phyloP scores from a whole-genome alignment of 1,140 invertebrate genomes.

The Camponotus floridanus region DNA sequence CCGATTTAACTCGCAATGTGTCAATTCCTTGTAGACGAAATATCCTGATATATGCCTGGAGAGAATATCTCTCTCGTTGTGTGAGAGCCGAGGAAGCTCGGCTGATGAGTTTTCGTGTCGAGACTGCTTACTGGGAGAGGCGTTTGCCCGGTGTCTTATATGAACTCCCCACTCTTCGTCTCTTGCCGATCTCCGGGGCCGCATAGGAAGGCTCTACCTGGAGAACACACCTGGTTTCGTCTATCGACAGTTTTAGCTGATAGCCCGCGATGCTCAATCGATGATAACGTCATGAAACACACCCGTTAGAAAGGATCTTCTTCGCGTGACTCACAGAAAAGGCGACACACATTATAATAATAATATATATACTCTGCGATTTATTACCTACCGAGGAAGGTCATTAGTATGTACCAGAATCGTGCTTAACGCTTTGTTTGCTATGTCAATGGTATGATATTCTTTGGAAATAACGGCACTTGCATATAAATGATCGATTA shows the following conservation, averaged over 20 bases:
- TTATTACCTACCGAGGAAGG: constrained; percentile 18
- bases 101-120: constrained; percentile 85
- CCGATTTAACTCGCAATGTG: constrained; percentile 60
- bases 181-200: constrained; percentile 73
- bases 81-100: constrained; percentile 81
- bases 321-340: neutral
- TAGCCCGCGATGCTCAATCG: constrained; percentile 19
- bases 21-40: constrained; percentile 33
- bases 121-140: constrained; percentile 86
- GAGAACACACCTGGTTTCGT: constrained; percentile 81
- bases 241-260: constrained; percentile 66
- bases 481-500: neutral
- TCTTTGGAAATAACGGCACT: constrained; percentile 11
- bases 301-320: neutral
- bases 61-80: constrained; percentile 38
- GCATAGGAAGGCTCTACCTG: constrained; percentile 82
- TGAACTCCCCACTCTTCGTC: constrained; percentile 84
- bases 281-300: constrained; percentile 4
- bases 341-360: neutral
- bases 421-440: constrained; percentile 17
- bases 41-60: constrained; percentile 14
- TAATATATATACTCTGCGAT: neutral
- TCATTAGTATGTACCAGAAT: neutral
- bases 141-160: constrained; percentile 85
- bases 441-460: neutral